phyloP scores from a whole-genome alignment of 2,113 vertebrate genomes.

The Phodopus roborovskii region DNA sequence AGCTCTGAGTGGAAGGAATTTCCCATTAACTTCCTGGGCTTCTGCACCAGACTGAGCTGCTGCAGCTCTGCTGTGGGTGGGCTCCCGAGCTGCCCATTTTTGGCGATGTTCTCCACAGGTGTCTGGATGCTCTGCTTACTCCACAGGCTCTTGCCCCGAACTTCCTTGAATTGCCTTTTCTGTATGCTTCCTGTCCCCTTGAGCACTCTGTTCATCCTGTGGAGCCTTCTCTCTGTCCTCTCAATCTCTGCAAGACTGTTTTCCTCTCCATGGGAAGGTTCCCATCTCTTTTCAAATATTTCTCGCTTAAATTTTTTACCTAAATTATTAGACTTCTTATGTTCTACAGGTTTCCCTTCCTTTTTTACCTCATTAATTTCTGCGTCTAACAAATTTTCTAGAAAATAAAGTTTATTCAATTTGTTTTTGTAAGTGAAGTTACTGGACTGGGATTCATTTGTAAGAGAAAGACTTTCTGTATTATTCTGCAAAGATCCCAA shows the following conservation, averaged over 20 bases:
- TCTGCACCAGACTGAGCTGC: neutral
- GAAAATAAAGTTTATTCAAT: slow-evolving; percentile 60
- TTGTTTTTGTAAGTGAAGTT: slow-evolving; percentile 29
- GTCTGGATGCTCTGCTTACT: neutral
- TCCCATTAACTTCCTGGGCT: neutral
- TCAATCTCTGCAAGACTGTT: neutral
- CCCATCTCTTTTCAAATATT: neutral
- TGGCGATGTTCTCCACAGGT: neutral
- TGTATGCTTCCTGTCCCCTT: neutral
- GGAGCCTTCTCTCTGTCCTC: neutral
- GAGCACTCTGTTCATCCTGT: neutral
- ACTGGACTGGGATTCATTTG: neutral
- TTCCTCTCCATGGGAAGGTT: neutral
- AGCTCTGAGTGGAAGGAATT: neutral
- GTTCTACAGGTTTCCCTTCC: neutral
- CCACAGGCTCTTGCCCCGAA: neutral
- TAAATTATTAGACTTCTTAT: neutral
- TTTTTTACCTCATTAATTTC: slow-evolving; percentile 48
- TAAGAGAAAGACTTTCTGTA: neutral
- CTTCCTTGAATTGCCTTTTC: neutral
- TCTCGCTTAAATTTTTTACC: slow-evolving; percentile 21
- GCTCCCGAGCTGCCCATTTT: neutral
- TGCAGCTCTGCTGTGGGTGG: neutral
- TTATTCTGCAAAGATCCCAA: neutral
- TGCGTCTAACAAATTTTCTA: slow-evolving; percentile 35